These are phyloP conservation scores for Pyxicephalus adspersus DNA, from an alignment of 2,113 vertebrate species.

Conservation along the genomic window DNA sequence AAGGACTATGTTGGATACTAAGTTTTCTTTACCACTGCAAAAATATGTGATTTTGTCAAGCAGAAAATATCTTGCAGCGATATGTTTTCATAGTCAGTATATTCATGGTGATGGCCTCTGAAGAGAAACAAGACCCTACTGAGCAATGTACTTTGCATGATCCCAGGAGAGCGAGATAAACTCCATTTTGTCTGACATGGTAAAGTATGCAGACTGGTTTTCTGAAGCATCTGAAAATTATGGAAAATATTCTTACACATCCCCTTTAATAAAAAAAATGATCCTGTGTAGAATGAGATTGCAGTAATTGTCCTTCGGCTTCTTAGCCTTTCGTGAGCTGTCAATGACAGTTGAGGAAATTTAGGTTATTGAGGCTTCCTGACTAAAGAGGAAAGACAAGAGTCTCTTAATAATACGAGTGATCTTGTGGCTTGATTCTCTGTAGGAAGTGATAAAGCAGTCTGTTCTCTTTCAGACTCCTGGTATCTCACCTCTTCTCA, in stretches of 20 bases:
- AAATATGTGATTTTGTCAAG: no score
- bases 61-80: no score
- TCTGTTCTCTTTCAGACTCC: background rate
- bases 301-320: background rate
- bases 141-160: no score
- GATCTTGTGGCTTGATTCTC: background rate
- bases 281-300: background rate
- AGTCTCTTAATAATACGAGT: slow-evolving; percentile 10
- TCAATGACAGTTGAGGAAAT: slow-evolving; percentile 11
- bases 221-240: background rate
- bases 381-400: slow-evolving; percentile 16
- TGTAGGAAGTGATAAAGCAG: background rate
- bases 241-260: background rate
- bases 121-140: no score
- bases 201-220: background rate
- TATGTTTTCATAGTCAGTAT: no score
- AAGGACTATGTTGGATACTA: no score
- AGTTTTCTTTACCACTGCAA: no score
- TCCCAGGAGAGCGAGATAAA: no score
- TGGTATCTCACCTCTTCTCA: background rate
- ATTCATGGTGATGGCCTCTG: no score
- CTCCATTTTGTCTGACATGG: no score
- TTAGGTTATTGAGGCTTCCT: background rate
- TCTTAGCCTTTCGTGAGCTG: background rate
- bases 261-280: background rate